Conservation (phyloP, 2,797 vertebrate genomes). For the Brachyalestes nurse region DNA sequence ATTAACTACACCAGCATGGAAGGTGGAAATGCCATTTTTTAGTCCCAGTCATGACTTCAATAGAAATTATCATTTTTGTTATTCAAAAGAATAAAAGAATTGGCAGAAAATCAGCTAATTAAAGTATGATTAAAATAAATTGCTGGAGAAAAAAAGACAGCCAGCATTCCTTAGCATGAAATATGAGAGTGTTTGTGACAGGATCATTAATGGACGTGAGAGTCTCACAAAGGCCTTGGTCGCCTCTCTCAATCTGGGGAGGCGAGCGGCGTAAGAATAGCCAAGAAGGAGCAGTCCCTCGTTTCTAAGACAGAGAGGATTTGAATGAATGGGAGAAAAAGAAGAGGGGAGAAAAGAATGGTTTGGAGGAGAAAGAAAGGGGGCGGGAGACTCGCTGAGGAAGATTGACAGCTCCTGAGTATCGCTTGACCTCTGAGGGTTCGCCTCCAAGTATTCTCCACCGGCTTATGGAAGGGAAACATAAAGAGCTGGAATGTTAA, state of each 20-base stretch:
- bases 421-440: constrained; percentile 77
- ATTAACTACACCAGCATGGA: too few species aligned
- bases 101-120: constrained; percentile 61
- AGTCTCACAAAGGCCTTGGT: constrained; percentile 75
- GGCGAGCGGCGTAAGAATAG: constrained; percentile 69
- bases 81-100: constrained; percentile 60
- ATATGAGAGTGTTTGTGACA: constrained; percentile 67
- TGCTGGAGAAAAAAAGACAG: constrained; percentile 65
- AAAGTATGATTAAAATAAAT: constrained; percentile 77
- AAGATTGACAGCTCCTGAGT: constrained; percentile 82
- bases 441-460: constrained; percentile 77
- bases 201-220: constrained; percentile 70
- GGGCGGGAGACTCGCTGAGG: constrained; percentile 70
- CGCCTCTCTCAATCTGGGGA: constrained; percentile 76
- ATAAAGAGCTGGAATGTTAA: constrained; percentile 85
- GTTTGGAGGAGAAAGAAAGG: constrained; percentile 62
- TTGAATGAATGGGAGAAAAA: constrained; percentile 69
- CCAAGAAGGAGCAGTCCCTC: constrained; percentile 37
- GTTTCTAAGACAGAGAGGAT: constrained; percentile 63
- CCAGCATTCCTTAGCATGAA: constrained; percentile 73
- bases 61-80: too few species aligned
- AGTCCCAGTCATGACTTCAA: too few species aligned
- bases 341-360: constrained; percentile 52
- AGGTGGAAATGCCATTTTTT: too few species aligned
- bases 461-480: constrained; percentile 73